A percentile compares a stretch with the other conserved stretches of the same genome.
Conservation (phyloP, 1,140 invertebrate species). For the Pachypsylla venusta region DNA sequence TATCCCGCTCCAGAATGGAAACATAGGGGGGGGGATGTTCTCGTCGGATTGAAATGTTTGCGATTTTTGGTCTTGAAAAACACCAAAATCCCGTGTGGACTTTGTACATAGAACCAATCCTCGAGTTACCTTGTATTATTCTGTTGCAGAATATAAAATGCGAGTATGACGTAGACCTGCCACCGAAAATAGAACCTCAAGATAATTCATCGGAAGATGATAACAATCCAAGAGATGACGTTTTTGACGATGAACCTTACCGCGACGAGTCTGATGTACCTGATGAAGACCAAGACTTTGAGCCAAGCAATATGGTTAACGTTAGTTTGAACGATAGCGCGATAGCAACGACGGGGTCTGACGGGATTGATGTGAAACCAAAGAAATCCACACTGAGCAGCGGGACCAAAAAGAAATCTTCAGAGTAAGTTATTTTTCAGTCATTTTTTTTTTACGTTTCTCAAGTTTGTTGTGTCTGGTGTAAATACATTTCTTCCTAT, state of each 20-base stretch:
- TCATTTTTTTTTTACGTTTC: too few species aligned
- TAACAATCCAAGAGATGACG: neutral
- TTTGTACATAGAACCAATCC: too few species aligned
- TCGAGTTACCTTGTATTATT: too few species aligned
- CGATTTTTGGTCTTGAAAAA: too few species aligned
- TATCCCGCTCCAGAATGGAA: too few species aligned
- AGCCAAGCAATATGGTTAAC: neutral
- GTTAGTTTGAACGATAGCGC: neutral
- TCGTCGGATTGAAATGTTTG: too few species aligned
- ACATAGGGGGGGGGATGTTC: too few species aligned
- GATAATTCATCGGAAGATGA: neutral
- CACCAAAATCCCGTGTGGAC: too few species aligned
- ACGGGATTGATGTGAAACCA: neutral
- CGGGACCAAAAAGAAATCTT: neutral
- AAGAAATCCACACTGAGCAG: neutral
- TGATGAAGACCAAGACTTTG: neutral
- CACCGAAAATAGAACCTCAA: neutral
- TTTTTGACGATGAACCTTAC: neutral
- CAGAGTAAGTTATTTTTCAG: neutral
- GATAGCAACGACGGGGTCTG: neutral
- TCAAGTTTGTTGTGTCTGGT: too few species aligned
- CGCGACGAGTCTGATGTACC: neutral
- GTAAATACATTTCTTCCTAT: too few species aligned
- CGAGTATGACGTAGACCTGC: neutral
- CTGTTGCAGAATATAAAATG: conserved; percentile 7